Percentiles rank a stretch among this genome's conserved stretches.
phyloP scores from a whole-genome alignment of 2,113 vertebrate genomes.

The Anser cygnoides region DNA sequence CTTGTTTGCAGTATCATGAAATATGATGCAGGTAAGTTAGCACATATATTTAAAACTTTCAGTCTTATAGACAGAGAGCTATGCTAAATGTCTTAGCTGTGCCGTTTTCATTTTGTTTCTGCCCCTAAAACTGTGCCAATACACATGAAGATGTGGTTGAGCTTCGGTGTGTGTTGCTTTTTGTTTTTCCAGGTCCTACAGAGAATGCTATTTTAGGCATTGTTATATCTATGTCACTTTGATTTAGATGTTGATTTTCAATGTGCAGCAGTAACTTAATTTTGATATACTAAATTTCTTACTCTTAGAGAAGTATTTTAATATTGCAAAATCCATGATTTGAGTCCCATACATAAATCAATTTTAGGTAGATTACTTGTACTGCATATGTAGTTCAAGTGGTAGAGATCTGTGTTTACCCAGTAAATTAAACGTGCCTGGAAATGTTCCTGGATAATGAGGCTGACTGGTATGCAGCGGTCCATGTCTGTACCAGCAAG shows the following conservation, averaged over 20 bases:
- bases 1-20: conserved; percentile 74
- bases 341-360: not conserved
- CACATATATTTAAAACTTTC: not conserved
- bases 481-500: not conserved
- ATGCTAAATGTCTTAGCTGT: accelerated
- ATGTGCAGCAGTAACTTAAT: not conserved
- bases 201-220: not conserved
- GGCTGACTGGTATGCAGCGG: not conserved
- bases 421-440: not conserved
- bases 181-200: not conserved
- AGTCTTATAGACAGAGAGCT: not conserved
- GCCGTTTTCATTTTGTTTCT: not conserved
- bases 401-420: not conserved
- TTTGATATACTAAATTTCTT: not conserved
- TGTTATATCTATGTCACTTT: not conserved
- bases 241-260: not conserved
- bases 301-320: not conserved
- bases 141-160: not conserved
- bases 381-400: not conserved
- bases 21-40: conserved; percentile 60
- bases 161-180: not conserved
- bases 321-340: not conserved
- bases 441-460: not conserved
- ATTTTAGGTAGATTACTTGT: not conserved
- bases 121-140: not conserved